Base-by-base conservation (phyloP, 2,113 vertebrate species). In the Paraplagusia blochii region DNA sequence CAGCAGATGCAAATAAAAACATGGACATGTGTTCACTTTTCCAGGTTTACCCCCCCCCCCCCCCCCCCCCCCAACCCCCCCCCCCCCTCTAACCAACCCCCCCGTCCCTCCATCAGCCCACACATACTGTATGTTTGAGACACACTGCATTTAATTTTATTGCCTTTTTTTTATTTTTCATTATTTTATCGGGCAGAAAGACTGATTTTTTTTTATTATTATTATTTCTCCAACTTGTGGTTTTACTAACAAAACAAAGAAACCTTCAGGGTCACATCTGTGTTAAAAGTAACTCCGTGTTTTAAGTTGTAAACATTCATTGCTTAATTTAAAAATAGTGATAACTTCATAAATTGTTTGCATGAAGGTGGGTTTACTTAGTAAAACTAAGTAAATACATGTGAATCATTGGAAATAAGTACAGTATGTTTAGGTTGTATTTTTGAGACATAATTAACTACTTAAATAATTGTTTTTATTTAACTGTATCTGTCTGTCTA, bases 1-100 rank as follows among this genome's bases (percentile, higher is more conserved):
- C 79, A 79, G 63, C 79, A 80, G 83, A 78, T 78, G 74, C 69
- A 74, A 5, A 1, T 59, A 46, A 44, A 73, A 36, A 46, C 9
- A 36, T 49, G 61, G 60, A 82, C 66, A 73, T 73, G 51, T 62
- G 65, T 69, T 69, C 8, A 11, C 39, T 59, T 67, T 69, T 69
- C 64, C 53, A 29, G 9, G 39, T 51, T 72, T 65, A 4, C 19
- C 16, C 49, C 58, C 48, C 54, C 62, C 33, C 44, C 3, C 12
- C 10, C 4, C 38, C 12, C 38, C 9, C 38, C 12, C 38, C n/a
- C n/a, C n/a, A n/a, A n/a, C n/a, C n/a, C n/a, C n/a, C n/a, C n/a
- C n/a, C n/a, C n/a, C n/a, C n/a, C n/a, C n/a, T n/a, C n/a, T n/a
- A n/a, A n/a, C n/a, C n/a, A n/a, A n/a, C n/a, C n/a, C n/a, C n/a